These are phyloP conservation scores for Syrphus vitripennis DNA, from an alignment of 2,888 invertebrate species.

Conservation along the genomic window DNA sequence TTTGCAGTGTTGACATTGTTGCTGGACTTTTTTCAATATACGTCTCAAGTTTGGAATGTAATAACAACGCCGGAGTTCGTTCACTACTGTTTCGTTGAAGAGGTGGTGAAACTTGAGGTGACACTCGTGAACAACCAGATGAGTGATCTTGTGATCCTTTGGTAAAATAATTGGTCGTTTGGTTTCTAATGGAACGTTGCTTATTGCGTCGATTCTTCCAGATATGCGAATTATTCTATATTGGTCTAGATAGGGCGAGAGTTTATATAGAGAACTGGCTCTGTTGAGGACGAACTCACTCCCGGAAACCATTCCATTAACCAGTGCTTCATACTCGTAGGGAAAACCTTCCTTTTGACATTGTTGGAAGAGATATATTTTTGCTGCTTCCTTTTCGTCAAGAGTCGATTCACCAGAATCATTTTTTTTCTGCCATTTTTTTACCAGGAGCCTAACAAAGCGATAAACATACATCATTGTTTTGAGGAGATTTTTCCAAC, in stretches of 20 bases:
- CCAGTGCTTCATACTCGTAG: no score
- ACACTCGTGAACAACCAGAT: conserved; percentile 26
- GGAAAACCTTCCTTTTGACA: no score
- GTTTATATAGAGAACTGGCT: conserved; percentile 12
- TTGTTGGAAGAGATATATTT: no score
- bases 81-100: conserved; percentile 27
- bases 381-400: no score
- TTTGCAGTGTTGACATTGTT: conserved; percentile 14
- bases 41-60: background rate
- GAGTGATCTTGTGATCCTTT: conserved; percentile 31
- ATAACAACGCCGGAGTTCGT: background rate
- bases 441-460: background rate
- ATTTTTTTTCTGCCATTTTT: no score
- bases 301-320: no score
- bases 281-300: background rate
- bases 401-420: no score
- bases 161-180: conserved; percentile 51
- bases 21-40: conserved; percentile 2
- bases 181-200: conserved; percentile 15
- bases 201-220: conserved; percentile 35
- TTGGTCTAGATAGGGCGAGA: conserved; percentile 33
- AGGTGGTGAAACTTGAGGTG: no score
- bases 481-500: background rate
- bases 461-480: background rate
- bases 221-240: conserved; percentile 19